Evolutionary conservation across 2,888 invertebrate species (phyloP).

Genomic region (Phlogophora meticulosa): DNA sequence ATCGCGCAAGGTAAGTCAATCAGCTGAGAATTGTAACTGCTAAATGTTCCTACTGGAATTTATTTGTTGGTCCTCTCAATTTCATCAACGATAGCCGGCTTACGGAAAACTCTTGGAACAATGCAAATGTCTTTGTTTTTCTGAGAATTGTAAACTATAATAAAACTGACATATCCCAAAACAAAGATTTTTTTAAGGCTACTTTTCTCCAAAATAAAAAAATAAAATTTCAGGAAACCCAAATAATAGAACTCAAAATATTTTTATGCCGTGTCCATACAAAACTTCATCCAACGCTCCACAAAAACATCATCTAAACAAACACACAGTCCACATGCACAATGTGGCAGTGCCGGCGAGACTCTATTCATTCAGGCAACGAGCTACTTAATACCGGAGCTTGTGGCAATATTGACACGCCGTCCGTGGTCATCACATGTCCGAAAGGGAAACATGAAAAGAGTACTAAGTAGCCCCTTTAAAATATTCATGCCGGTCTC

Average conservation of each 20-base stretch:
- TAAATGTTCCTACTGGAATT: conserved; percentile 24
- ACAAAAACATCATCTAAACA: conserved; percentile 75
- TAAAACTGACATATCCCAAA: background rate
- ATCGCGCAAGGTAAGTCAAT: conserved; percentile 99
- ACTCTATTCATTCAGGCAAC: conserved; percentile 83
- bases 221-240: background rate
- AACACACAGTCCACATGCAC: conserved; percentile 73
- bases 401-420: conserved; percentile 86
- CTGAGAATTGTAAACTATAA: background rate
- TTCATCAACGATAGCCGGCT: background rate
- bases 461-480: conserved; percentile 74
- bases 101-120: background rate
- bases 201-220: background rate
- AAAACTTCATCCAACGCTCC: conserved; percentile 38
- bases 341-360: conserved; percentile 73
- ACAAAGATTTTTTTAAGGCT: rapidly evolving
- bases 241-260: conserved; percentile 11
- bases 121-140: background rate
- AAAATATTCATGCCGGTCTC: conserved; percentile 72
- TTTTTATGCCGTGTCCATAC: conserved; percentile 26
- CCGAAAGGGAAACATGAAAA: conserved; percentile 81
- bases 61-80: background rate
- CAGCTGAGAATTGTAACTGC: conserved; percentile 3
- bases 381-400: conserved; percentile 88
- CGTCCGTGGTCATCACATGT: conserved; percentile 86